Evolutionary conservation across 2,797 vertebrate genomes (phyloP).

Genomic region (Thaleichthys pacificus): DNA sequence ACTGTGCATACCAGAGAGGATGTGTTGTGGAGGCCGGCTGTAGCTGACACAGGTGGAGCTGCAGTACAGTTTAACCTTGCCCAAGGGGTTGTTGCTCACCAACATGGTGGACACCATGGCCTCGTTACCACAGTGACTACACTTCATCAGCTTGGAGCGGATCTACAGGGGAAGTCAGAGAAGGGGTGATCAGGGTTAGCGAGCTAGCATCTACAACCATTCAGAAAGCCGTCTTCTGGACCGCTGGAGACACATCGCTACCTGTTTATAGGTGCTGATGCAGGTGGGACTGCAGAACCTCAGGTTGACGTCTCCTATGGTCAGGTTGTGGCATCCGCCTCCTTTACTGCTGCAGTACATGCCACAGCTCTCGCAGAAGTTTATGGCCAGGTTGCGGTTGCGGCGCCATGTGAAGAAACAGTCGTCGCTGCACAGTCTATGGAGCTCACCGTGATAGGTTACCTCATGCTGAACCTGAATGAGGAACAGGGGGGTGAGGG

Average conservation of each 20-base stretch:
- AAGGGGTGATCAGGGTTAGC: not conserved
- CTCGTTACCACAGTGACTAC: slow-evolving; percentile 85
- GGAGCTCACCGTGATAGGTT: slow-evolving; percentile 91
- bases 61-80: slow-evolving; percentile 93
- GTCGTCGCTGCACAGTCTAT: slow-evolving; percentile 92
- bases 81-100: slow-evolving; percentile 85
- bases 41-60: slow-evolving; percentile 85
- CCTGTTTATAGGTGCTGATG: slow-evolving; percentile 90
- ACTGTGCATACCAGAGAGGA: slow-evolving; percentile 60
- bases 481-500: not conserved
- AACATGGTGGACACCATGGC: slow-evolving; percentile 85
- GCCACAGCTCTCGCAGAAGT: slow-evolving; percentile 96
- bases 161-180: slow-evolving; percentile 64
- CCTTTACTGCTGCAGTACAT: slow-evolving; percentile 91
- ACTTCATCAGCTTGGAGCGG: slow-evolving; percentile 87
- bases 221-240: not conserved
- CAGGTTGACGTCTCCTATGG: slow-evolving; percentile 87
- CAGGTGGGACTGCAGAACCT: slow-evolving; percentile 93
- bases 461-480: slow-evolving; percentile 94
- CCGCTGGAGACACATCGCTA: slow-evolving; percentile 44
- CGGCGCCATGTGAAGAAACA: slow-evolving; percentile 95
- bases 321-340: slow-evolving; percentile 86
- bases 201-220: not conserved
- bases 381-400: slow-evolving; percentile 93
- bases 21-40: slow-evolving; percentile 65